Conservation (phyloP, 2,797 vertebrate genomes). For the Chlorospingus semifuscus region DNA sequence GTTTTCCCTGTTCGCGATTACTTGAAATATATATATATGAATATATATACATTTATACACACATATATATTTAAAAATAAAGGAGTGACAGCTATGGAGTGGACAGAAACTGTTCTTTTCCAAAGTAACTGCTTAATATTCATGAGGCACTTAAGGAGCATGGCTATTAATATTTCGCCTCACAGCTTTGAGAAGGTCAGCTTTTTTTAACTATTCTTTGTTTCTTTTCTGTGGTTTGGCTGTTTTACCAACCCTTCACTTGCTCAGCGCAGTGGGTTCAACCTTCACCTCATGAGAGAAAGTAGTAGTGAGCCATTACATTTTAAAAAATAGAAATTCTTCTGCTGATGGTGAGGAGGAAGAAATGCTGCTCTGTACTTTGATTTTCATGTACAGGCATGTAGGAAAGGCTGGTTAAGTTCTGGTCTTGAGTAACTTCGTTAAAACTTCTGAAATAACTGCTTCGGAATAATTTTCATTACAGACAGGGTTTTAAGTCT, state of each 20-base stretch:
- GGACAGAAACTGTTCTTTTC: neutral
- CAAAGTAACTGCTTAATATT: neutral
- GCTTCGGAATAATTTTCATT: neutral
- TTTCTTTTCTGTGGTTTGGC: neutral
- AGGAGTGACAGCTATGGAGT: neutral
- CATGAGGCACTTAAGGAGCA: neutral
- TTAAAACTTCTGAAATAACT: neutral
- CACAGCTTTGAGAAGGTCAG: neutral
- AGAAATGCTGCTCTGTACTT: neutral
- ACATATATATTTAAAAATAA: neutral
- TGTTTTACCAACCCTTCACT: neutral
- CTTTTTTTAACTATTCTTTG: neutral
- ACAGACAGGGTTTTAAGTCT: neutral
- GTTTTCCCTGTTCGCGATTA: neutral
- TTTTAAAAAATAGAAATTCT: neutral
- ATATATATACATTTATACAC: neutral
- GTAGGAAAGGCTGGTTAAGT: neutral
- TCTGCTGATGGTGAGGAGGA: neutral
- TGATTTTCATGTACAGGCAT: rapidly evolving
- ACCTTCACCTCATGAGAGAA: neutral
- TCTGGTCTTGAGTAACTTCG: neutral
- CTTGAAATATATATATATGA: neutral
- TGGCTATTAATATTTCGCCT: neutral
- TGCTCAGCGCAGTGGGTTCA: neutral
- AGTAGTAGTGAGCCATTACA: neutral